These are phyloP conservation scores for Ctenopoma kingsleyae DNA, from an alignment of 2,797 vertebrate species.

Conservation along the genomic window DNA sequence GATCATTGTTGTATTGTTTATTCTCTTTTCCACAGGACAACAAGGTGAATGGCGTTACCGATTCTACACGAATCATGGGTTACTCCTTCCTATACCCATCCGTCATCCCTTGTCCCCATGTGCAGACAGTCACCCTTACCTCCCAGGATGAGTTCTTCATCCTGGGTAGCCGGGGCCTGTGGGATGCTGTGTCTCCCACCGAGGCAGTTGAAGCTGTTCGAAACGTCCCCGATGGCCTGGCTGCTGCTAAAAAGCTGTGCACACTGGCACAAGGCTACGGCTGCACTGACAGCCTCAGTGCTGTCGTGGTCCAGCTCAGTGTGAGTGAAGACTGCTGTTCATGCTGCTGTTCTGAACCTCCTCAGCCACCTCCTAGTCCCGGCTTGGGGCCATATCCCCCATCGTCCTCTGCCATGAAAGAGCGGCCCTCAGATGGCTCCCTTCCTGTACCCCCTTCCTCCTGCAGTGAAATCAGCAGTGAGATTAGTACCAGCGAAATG, in stretches of 20 bases:
- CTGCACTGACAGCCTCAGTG: conserved; percentile 94
- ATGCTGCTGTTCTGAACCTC: conserved; percentile 93
- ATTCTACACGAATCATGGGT: conserved; percentile 96
- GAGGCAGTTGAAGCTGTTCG: conserved; percentile 94
- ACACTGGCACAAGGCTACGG: conserved; percentile 97
- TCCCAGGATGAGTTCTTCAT: conserved; percentile 98
- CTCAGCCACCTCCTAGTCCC: conserved; percentile 89
- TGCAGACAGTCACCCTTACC: conserved; percentile 93
- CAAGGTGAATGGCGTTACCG: conserved; percentile 98
- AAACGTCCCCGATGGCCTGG: conserved; percentile 92
- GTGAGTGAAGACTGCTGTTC: conserved; percentile 97
- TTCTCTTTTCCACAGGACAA: conserved; percentile 87
- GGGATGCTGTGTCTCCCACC: conserved; percentile 90
- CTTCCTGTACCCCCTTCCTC: conserved; percentile 91
- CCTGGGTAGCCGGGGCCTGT: conserved; percentile 94
- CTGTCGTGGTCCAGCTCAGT: conserved; percentile 95
- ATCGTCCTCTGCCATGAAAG: conserved; percentile 86
- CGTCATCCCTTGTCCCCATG: conserved; percentile 93
- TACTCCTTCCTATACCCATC: conserved; percentile 98
- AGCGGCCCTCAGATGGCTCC: conserved; percentile 84
- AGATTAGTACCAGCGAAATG: conserved; percentile 98
- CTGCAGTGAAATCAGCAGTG: conserved; percentile 97
- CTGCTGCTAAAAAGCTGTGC: conserved; percentile 96
- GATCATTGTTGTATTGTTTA: not conserved
- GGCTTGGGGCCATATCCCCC: conserved; percentile 86